A percentile compares a stretch with the other conserved stretches of the same genome.
Conservation (phyloP, 2,888 invertebrate genomes). For the Perizoma affinitatum region DNA sequence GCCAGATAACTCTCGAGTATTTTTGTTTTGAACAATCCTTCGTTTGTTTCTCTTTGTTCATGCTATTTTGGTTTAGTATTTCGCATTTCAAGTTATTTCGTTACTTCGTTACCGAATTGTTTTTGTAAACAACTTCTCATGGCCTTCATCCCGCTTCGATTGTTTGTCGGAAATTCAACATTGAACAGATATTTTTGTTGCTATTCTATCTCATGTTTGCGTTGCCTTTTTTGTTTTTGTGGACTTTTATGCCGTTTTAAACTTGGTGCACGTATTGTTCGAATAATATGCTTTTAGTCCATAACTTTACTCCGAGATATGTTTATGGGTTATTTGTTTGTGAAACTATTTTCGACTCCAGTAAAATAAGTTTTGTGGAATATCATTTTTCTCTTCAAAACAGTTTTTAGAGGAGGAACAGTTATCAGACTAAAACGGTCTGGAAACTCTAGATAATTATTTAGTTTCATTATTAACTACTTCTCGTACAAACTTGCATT, state of each 20-base stretch:
- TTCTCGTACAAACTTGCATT: no score
- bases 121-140: slow-evolving; percentile 62
- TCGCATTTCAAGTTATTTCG: slow-evolving; percentile 63
- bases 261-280: no score
- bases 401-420: no score
- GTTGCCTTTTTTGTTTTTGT: not conserved
- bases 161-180: slow-evolving; percentile 38
- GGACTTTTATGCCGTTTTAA: not conserved
- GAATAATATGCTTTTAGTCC: no score
- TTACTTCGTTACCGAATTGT: slow-evolving; percentile 64
- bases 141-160: slow-evolving; percentile 39
- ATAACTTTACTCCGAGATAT: no score
- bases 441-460: no score
- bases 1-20: slow-evolving; percentile 53
- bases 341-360: no score
- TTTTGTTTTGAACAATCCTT: slow-evolving; percentile 62
- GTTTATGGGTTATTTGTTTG: no score
- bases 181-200: slow-evolving; percentile 38
- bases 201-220: slow-evolving; percentile 5
- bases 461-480: no score
- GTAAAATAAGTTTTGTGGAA: no score
- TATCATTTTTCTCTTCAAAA: no score
- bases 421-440: no score
- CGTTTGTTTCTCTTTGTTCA: slow-evolving; percentile 66
- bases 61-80: slow-evolving; percentile 62